Base-by-base conservation (phyloP, 2,797 vertebrate species). In the Hippoglossus hippoglossus region DNA sequence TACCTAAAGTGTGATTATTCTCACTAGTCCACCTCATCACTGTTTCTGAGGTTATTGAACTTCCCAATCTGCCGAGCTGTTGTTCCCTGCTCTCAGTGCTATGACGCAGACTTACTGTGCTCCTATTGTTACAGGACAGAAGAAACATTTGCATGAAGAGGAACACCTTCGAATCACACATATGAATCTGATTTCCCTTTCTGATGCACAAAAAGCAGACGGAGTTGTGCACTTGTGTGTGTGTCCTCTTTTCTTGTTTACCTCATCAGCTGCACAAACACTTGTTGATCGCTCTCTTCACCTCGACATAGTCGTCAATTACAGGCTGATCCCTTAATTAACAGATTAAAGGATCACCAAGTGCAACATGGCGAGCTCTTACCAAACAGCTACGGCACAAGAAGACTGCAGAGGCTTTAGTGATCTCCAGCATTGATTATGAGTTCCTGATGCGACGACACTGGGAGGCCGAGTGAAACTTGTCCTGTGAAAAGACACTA, bases 291-390 rank as follows among this genome's bases (percentile, higher is more conserved):
- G 10, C 19, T 54, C 19, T 4, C 5, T 68, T 81, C 19, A 78
- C 47, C 72, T 79, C 39, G 31, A 28, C 60, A 16, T 8, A 49
- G 63, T 77, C 72, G 71, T 75, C 44, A 64, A 44, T 83, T 81
- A 75, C 58, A 68, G 58, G 34, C 49, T 80, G 55, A 89, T 76
- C 81, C 60, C 72, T 85, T 78, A 82, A 77, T 81, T 80, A 15
- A 16, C 22, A 22, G 50, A 52, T 52, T 52, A 52, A 52, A 52
- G 50, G 50, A 52, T 52, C 50, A 26, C 51, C 57, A 34, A 64
- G 44, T 63, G 49, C 44, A 5, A 46, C 44, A 16, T 16, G 15
- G 15, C 19, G 44, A 64, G 44, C 39, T 12, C 22, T 63, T n/a
- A 66, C 10, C 73, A 64, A 51, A 25, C 73, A 50, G 66, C 73